Evolutionary conservation across 2,113 vertebrate species (phyloP).

Genomic region (Uria lomvia): DNA sequence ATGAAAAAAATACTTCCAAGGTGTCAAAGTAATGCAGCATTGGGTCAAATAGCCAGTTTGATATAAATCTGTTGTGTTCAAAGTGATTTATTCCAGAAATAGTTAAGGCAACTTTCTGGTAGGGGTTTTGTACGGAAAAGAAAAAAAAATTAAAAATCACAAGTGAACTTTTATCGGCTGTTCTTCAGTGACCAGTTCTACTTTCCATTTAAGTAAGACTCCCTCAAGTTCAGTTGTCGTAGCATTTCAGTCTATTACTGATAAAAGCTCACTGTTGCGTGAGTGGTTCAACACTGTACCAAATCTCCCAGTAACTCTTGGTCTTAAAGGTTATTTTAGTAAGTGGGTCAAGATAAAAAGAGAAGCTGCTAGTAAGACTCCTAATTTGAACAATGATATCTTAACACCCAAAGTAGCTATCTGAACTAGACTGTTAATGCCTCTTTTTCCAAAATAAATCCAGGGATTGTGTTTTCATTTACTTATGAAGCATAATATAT

Average conservation of each 20-base stretch:
- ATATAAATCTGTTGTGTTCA: not conserved
- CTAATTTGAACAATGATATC: not conserved
- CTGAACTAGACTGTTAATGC: not conserved
- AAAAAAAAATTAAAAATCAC: not conserved
- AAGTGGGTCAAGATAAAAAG: constrained; percentile 55
- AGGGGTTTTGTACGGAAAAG: not conserved
- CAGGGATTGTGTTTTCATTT: not conserved
- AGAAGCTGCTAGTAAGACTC: not conserved
- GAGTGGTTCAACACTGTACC: not conserved
- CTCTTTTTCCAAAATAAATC: not conserved
- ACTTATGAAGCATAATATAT: not conserved
- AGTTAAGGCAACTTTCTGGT: not conserved
- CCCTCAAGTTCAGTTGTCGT: not conserved
- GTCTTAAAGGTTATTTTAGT: constrained; percentile 45
- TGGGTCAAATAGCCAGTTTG: not conserved
- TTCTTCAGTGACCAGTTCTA: not conserved
- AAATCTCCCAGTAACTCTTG: constrained; percentile 9
- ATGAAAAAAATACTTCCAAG: not conserved
- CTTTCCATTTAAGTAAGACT: not conserved
- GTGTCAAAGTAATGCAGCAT: not conserved
- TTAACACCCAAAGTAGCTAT: not conserved
- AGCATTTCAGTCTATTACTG: not conserved
- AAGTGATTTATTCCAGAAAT: not conserved
- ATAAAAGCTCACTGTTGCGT: not conserved
- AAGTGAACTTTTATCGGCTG: not conserved